Conservation (phyloP, 2,797 vertebrate genomes). For the Acanthurus leucopareius region DNA sequence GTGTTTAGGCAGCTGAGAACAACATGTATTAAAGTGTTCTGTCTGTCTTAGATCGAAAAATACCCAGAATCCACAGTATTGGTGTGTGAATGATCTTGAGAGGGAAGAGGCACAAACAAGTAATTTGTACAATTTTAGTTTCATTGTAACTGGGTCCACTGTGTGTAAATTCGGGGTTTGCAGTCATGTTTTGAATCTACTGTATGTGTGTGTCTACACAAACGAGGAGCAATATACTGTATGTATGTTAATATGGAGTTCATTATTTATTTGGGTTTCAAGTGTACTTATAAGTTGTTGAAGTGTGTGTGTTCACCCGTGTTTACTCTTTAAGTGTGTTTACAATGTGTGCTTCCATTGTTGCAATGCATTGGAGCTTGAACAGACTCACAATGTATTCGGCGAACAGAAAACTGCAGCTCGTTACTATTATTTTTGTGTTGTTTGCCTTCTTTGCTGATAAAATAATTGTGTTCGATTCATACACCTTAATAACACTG, state of each 20-base stretch:
- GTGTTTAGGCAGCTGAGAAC: conserved; percentile 32
- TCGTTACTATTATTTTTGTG: conserved; percentile 16
- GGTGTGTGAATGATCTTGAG: conserved; percentile 34
- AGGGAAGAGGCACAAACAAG: conserved; percentile 15
- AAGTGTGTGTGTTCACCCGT: conserved; percentile 44
- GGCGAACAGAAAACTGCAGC: conserved; percentile 5
- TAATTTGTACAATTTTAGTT: conserved; percentile 35
- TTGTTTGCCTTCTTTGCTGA: conserved; percentile 38
- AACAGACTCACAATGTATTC: conserved; percentile 11
- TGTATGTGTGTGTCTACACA: conserved; percentile 47
- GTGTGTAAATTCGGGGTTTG: conserved; percentile 16
- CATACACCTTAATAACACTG: conserved; percentile 41
- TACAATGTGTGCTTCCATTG: conserved; percentile 53
- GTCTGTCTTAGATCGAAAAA: conserved; percentile 33
- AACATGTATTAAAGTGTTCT: conserved; percentile 30
- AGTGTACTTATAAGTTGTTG: conserved; percentile 79
- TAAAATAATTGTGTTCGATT: conserved; percentile 30
- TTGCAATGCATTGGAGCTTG: conserved; percentile 7
- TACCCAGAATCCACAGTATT: conserved; percentile 24
- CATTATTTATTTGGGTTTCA: conserved; percentile 78
- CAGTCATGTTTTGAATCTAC: conserved; percentile 45
- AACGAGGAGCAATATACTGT: conserved; percentile 65
- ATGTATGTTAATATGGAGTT: conserved; percentile 46
- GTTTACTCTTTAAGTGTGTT: conserved; percentile 63
- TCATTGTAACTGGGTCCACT: conserved; percentile 17